Percentiles rank a stretch among this genome's conserved stretches.
phyloP scores from a whole-genome alignment of 2,888 invertebrate species.

The Agonum fuliginosum region DNA sequence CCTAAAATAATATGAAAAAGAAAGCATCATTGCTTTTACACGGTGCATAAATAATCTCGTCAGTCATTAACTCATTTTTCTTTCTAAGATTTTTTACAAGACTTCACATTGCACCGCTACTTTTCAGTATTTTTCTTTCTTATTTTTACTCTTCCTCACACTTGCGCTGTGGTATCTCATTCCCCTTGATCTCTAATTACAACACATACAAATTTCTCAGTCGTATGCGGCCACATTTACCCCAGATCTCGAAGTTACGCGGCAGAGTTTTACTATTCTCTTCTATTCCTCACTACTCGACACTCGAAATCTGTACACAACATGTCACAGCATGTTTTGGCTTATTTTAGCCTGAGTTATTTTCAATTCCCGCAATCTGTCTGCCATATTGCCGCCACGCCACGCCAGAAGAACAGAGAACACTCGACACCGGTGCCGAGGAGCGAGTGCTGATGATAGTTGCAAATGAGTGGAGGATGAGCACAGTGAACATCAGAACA shows the following conservation, averaged over 20 bases:
- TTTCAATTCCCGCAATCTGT: constrained; percentile 72
- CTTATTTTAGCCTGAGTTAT: constrained; percentile 71
- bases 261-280: neutral
- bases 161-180: neutral
- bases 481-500: too few relatives aligned
- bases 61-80: too few relatives aligned
- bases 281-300: neutral
- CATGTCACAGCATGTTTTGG: constrained; percentile 70
- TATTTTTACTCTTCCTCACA: too few relatives aligned
- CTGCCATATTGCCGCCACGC: constrained; percentile 70
- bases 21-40: too few relatives aligned
- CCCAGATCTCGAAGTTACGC: constrained; percentile 26
- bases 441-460: neutral
- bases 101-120: neutral
- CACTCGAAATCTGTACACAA: constrained; percentile 70
- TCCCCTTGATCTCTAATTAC: constrained; percentile 15
- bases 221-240: neutral
- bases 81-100: too few relatives aligned
- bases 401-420: neutral
- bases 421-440: constrained; percentile 4
- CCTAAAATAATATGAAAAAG: too few relatives aligned
- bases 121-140: too few relatives aligned
- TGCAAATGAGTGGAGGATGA: too few relatives aligned
- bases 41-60: too few relatives aligned
- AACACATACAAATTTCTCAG: constrained; percentile 25